Conservation (phyloP, 2,888 invertebrate genomes). For the Lasius platythorax region DNA sequence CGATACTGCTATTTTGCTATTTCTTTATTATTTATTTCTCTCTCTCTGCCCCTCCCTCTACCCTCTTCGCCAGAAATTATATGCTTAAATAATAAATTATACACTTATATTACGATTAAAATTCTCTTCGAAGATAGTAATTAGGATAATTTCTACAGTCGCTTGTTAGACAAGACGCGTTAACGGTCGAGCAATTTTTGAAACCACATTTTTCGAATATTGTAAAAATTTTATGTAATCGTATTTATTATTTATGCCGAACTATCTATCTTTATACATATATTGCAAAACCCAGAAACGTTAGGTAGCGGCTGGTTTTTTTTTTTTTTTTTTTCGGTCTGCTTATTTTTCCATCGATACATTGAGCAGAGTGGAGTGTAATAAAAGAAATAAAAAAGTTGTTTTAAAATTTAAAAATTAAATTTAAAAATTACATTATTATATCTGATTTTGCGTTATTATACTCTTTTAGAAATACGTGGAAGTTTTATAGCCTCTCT, state of each 20-base stretch:
- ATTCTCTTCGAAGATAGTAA: background rate
- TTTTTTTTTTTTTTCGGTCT: background rate
- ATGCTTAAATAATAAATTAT: too few relatives aligned
- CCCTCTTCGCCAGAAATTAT: background rate
- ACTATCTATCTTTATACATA: background rate
- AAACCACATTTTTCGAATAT: background rate
- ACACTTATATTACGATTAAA: background rate
- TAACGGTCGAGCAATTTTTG: background rate
- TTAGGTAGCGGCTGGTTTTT: background rate
- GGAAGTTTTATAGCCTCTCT: background rate
- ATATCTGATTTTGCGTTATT: background rate
- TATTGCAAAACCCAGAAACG: background rate
- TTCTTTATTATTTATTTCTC: background rate
- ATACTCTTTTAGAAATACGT: constrained; percentile 1
- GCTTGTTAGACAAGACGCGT: background rate
- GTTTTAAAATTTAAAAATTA: background rate
- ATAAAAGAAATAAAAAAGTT: background rate
- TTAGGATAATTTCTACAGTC: background rate
- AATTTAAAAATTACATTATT: constrained; percentile 1
- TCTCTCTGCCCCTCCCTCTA: background rate
- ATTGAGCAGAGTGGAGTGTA: background rate
- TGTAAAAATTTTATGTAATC: background rate
- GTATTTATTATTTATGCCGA: background rate
- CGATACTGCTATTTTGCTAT: constrained; percentile 2
- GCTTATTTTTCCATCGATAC: background rate